Conservation (phyloP, 2,888 invertebrate species). For the Dichetophora obliterata region DNA sequence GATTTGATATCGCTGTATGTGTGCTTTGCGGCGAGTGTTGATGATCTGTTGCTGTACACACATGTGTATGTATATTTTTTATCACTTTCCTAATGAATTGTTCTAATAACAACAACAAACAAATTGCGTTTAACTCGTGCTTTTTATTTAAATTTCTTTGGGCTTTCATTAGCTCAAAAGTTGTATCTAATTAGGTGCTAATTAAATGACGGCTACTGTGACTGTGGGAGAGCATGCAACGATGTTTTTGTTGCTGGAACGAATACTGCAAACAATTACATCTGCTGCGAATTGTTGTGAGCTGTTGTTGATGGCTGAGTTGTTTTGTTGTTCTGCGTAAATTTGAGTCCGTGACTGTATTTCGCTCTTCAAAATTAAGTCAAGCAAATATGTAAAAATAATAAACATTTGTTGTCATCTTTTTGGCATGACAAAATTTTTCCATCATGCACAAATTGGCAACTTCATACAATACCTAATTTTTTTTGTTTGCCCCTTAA, state of each 20-base stretch:
- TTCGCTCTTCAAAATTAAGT: background rate
- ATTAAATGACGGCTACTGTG: slow-evolving; percentile 25
- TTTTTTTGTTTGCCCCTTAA: no score
- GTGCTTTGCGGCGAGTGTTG: background rate
- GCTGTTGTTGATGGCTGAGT: background rate
- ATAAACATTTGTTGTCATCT: no score
- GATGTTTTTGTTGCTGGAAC: background rate
- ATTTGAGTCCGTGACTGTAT: slow-evolving; percentile 3
- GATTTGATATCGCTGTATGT: background rate
- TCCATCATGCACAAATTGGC: no score
- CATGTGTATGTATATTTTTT: background rate
- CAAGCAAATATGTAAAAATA: background rate
- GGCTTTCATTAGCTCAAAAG: slow-evolving; percentile 1
- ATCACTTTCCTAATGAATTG: background rate
- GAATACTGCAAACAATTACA: background rate
- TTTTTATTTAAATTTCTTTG: background rate
- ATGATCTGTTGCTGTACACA: background rate
- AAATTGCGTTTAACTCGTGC: background rate
- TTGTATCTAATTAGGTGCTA: slow-evolving; percentile 24
- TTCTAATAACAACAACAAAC: background rate
- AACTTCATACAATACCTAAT: no score
- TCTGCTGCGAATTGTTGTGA: background rate
- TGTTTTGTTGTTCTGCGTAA: background rate
- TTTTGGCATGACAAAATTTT: no score
- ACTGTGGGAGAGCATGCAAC: background rate